Evolutionary conservation across 2,888 invertebrate genomes (phyloP), one percentile per base, ranked within the genome.

Genomic region (Chloromyia formosa): DNA sequence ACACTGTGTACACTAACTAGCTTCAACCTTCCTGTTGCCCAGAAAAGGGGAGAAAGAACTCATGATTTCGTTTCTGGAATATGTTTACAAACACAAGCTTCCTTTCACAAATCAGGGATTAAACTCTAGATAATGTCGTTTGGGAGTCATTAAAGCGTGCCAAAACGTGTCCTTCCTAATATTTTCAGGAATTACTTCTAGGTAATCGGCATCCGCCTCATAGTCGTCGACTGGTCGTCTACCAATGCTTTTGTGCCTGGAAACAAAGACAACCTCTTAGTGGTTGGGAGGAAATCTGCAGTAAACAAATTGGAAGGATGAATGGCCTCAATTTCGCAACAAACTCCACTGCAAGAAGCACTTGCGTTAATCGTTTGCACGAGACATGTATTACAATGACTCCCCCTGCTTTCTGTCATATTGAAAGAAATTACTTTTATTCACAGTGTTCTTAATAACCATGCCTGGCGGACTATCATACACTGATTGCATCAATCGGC

Each of bases 71-170:
- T 56, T 18, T 56, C 14, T 40, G 18, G 42, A 64, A 64, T 64
- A 64, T 64, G 62, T 64, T n/a, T 35, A 4, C 7, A n/a, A n/a
- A 35, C 7, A 10, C 40, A 14, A 64, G 53, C 68, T 53, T 61
- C 75, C 62, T 69, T 35, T 61, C 74, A 75, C 75, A 75, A 75
- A 75, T 75, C 74, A 73, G 54, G 74, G 73, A 75, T 75, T 75
- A 74, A 73, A 74, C 71, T 74, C 58, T 68, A 73, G 74, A 74
- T 75, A 75, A 75, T 74, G 74, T 75, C 75, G 74, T 75, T 75
- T 75, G 68, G 73, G 62, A 73, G 71, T 75, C 75, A 75, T 75
- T 74, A 75, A 74, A 75, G 69, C 42, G 69, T 74, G 35, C 73
- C 75, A 69, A 53, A 75, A 68, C 71, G 62, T 74, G 75, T 62